phyloP scores from a whole-genome alignment of 2,113 vertebrate genomes.

The Aldabrachelys gigantea region DNA sequence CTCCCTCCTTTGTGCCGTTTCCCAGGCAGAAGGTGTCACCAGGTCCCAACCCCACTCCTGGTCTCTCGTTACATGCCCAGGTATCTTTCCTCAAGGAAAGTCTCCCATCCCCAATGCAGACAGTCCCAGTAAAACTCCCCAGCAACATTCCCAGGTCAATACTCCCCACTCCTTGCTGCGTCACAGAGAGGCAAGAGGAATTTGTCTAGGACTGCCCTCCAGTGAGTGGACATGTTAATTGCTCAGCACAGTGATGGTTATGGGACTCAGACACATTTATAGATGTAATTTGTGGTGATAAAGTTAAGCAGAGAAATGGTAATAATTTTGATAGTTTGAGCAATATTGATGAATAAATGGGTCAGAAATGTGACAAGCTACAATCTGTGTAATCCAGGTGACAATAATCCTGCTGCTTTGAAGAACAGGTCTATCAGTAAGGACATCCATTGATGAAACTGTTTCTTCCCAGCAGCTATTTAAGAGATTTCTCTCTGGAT shows the following conservation, averaged over 20 bases:
- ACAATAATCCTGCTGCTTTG: constrained; percentile 32
- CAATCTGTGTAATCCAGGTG: not conserved
- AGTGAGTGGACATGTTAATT: not conserved
- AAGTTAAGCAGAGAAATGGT: not conserved
- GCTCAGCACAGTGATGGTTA: not conserved
- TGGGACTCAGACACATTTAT: not conserved
- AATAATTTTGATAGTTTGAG: not conserved
- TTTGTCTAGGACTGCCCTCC: not conserved
- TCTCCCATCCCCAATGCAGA: too few relatives aligned
- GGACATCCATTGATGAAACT: constrained; percentile 24
- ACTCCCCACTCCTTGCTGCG: too few relatives aligned
- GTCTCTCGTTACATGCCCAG: too few relatives aligned
- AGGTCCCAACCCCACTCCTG: too few relatives aligned
- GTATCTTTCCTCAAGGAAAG: too few relatives aligned
- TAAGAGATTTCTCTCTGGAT: constrained; percentile 65
- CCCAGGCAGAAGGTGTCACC: too few relatives aligned
- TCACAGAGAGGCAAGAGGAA: not conserved
- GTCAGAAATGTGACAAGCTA: not conserved
- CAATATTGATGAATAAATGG: not conserved
- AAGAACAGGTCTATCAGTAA: not conserved
- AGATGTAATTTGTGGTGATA: not conserved
- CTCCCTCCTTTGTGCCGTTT: too few relatives aligned
- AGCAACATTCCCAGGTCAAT: too few relatives aligned
- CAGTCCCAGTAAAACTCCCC: too few relatives aligned
- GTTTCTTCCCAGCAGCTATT: constrained; percentile 41